phyloP scores from a whole-genome alignment of 2,113 vertebrate species.

The Orcinus orca region DNA sequence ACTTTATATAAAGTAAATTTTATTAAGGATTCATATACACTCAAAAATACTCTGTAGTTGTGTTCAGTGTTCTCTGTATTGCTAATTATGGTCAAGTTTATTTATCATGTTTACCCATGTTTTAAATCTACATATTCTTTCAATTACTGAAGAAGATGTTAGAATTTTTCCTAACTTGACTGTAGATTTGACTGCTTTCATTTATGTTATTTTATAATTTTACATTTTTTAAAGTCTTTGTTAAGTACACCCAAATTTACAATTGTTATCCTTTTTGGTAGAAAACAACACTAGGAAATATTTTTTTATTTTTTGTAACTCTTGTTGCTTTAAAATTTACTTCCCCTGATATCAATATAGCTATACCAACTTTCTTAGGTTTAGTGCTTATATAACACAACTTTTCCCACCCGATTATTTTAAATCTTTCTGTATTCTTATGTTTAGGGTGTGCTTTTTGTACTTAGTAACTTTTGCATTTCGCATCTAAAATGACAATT shows the following conservation, averaged over 20 bases:
- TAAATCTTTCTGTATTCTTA: background rate
- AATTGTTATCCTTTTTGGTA: background rate
- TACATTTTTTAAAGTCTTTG: background rate
- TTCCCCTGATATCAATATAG: background rate
- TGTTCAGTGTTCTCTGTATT: background rate
- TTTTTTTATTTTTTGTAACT: background rate
- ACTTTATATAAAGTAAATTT: background rate
- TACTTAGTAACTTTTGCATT: background rate
- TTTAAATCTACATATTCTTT: slow-evolving; percentile 12
- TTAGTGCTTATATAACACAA: background rate
- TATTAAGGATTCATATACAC: background rate
- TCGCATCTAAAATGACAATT: background rate
- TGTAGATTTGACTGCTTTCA: background rate
- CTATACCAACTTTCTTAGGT: background rate
- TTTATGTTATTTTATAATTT: background rate
- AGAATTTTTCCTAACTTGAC: background rate
- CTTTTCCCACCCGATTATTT: background rate
- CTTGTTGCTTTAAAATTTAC: background rate
- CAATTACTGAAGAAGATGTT: background rate
- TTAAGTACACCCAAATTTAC: background rate
- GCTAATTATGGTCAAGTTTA: background rate
- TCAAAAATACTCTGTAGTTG: background rate
- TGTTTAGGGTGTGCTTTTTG: background rate
- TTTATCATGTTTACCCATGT: background rate
- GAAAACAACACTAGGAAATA: background rate